Percentiles rank a stretch among this genome's conserved stretches.
phyloP scores from a whole-genome alignment of 2,797 vertebrate species.

The Phylloscopus collybita region DNA sequence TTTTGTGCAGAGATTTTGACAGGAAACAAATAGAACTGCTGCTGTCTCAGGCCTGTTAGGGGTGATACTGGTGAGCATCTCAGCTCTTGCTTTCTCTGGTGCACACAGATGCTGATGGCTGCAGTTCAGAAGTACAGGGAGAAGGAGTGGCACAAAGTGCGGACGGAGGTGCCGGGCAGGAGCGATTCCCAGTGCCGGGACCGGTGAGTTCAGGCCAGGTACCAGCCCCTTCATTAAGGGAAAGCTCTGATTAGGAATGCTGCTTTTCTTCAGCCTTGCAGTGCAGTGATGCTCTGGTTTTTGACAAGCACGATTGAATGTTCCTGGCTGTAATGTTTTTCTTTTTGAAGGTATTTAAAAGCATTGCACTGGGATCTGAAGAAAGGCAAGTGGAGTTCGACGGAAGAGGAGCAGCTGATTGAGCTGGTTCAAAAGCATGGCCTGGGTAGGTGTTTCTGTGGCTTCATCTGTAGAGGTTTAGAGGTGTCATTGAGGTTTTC shows the following conservation, averaged over 20 bases:
- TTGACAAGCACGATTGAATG: background rate
- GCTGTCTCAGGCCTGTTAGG: background rate
- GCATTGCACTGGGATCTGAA: slow-evolving; percentile 80
- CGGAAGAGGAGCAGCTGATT: slow-evolving; percentile 81
- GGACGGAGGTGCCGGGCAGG: slow-evolving; percentile 87
- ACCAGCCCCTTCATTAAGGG: background rate
- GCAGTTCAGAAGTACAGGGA: slow-evolving; percentile 83
- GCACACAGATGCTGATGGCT: slow-evolving; percentile 81
- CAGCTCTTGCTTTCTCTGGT: background rate
- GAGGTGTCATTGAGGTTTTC: background rate
- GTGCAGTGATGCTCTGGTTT: background rate
- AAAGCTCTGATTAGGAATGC: background rate
- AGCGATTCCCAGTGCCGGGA: slow-evolving; percentile 88
- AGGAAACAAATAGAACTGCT: background rate
- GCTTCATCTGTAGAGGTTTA: background rate
- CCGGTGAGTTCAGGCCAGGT: background rate
- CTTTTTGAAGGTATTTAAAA: slow-evolving; percentile 83
- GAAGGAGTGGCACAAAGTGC: slow-evolving; percentile 90
- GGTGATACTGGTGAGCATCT: background rate
- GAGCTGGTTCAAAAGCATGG: slow-evolving; percentile 86
- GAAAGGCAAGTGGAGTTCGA: slow-evolving; percentile 82
- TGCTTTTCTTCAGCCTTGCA: background rate
- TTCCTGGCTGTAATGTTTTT: background rate
- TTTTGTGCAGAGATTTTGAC: background rate
- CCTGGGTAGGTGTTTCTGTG: slow-evolving; percentile 79